phyloP scores from a whole-genome alignment of 2,113 vertebrate genomes.

The Paradisaea rubra region DNA sequence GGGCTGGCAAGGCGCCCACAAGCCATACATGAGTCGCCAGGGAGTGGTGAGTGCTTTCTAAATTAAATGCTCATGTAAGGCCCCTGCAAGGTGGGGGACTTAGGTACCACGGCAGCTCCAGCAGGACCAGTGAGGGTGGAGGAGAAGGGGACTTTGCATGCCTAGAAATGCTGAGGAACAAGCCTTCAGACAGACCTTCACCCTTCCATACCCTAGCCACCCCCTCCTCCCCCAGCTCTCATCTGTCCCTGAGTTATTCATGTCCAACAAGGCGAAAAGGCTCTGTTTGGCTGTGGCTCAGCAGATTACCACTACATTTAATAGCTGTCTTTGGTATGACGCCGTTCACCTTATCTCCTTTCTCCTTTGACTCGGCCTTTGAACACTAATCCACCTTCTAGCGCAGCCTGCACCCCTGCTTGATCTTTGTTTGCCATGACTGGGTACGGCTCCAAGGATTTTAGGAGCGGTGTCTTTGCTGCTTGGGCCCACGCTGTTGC shows the following conservation, averaged over 20 bases:
- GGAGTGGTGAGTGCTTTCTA: background rate
- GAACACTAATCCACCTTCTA: conserved; percentile 54
- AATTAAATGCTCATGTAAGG: background rate
- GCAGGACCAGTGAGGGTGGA: background rate
- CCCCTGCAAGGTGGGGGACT: background rate
- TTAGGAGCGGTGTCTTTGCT: background rate
- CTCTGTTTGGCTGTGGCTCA: conserved; percentile 46
- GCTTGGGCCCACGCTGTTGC: background rate
- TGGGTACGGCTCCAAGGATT: background rate
- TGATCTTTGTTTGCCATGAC: conserved; percentile 39
- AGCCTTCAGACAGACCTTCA: background rate
- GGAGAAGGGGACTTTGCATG: background rate
- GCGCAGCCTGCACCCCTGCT: background rate
- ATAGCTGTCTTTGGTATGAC: conserved; percentile 49
- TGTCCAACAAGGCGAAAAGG: background rate
- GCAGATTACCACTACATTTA: conserved; percentile 44
- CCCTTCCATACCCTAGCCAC: background rate
- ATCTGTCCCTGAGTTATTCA: conserved; percentile 6
- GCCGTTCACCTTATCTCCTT: conserved; percentile 19
- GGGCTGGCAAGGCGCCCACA: background rate
- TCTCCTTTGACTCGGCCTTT: conserved; percentile 56
- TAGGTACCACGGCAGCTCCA: background rate
- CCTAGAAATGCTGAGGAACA: background rate
- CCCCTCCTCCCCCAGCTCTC: background rate
- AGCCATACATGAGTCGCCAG: fast-evolving